These are phyloP conservation scores for Anoplolepis gracilipes DNA, from an alignment of 1,140 invertebrate genomes.

Conservation along the genomic window DNA sequence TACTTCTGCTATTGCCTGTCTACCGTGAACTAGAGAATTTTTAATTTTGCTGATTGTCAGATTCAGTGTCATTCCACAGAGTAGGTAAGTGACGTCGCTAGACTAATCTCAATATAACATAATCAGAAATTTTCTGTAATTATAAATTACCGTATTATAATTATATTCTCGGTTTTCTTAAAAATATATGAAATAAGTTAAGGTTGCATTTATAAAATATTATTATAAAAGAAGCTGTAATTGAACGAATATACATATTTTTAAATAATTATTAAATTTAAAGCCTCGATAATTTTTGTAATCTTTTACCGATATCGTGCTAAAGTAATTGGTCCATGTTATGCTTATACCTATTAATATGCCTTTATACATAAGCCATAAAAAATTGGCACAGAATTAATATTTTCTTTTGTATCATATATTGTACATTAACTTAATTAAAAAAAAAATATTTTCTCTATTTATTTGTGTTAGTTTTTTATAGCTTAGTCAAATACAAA, in stretches of 20 bases:
- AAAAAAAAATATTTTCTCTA: no score
- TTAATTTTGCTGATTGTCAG: not conserved
- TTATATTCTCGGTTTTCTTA: not conserved
- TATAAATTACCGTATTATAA: no score
- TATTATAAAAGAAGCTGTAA: not conserved
- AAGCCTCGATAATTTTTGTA: not conserved
- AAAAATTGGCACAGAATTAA: no score
- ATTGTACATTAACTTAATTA: no score
- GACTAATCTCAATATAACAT: not conserved
- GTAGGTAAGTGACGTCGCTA: not conserved
- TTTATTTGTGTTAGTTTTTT: no score
- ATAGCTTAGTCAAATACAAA: no score
- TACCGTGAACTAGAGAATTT: not conserved
- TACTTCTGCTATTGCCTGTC: not conserved
- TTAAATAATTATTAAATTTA: not conserved
- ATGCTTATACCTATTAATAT: no score
- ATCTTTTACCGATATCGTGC: no score
- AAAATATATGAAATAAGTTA: not conserved
- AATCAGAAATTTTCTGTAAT: not conserved
- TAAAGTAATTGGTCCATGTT: no score
- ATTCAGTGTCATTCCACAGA: not conserved
- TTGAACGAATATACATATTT: no score
- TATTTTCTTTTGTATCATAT: no score
- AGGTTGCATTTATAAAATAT: not conserved
- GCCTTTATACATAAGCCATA: no score